Percentiles rank a stretch among this genome's conserved stretches.
phyloP scores from a whole-genome alignment of 2,113 vertebrate species.

The Miniopterus natalensis region DNA sequence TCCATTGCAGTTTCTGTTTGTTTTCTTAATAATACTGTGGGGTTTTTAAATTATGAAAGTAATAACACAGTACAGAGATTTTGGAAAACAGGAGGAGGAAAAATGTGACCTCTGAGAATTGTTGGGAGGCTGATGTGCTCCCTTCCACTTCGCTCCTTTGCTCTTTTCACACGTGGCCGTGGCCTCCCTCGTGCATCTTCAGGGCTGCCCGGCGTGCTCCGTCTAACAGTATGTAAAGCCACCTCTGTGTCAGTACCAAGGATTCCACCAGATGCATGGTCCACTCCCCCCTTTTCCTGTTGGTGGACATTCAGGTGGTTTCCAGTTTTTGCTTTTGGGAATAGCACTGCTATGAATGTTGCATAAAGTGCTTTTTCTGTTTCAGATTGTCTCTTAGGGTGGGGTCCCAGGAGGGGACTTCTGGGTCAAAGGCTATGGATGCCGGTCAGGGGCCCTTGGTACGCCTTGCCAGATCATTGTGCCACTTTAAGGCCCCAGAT shows the following conservation, averaged over 20 bases:
- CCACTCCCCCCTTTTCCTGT: neutral
- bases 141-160: neutral
- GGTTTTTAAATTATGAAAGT: slow-evolving; percentile 30
- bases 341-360: neutral
- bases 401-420: neutral
- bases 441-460: neutral
- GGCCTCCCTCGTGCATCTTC: neutral
- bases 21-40: neutral
- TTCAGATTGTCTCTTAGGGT: neutral
- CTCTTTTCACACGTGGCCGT: neutral
- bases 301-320: neutral
- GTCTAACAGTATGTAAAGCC: rapidly evolving
- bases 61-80: slow-evolving; percentile 23
- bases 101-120: neutral
- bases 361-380: neutral
- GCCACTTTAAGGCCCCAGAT: neutral
- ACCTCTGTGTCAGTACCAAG: neutral
- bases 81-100: slow-evolving; percentile 1
- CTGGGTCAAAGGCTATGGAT: slow-evolving; percentile 1
- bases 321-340: neutral
- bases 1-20: neutral
- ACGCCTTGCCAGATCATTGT: neutral
- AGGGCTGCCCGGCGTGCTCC: neutral
- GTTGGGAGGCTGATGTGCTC: neutral
- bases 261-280: neutral